These are phyloP conservation scores for Sceliomorpha sp. DNA, from an alignment of 2,888 invertebrate genomes.

Conservation along the genomic window DNA sequence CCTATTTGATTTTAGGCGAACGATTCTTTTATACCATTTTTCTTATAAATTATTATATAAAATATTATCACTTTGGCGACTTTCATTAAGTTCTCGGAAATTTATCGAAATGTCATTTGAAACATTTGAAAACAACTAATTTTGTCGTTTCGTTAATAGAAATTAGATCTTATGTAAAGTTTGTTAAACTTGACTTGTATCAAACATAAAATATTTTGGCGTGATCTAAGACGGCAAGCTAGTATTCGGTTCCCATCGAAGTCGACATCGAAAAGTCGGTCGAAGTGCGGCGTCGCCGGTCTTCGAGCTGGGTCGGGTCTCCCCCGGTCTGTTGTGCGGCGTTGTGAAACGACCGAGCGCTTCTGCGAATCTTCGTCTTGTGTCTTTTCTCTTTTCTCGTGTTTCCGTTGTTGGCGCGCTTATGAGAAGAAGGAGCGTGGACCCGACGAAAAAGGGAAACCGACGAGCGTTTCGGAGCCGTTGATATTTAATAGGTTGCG, in stretches of 20 bases:
- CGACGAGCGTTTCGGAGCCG: conserved; percentile 56
- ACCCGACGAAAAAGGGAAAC: conserved; percentile 54
- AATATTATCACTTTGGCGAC: no score
- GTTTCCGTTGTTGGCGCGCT: conserved; percentile 28
- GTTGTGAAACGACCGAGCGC: conserved; percentile 49
- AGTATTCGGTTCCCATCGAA: conserved; percentile 39
- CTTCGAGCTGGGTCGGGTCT: no score
- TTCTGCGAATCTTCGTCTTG: conserved; percentile 45
- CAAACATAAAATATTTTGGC: conserved; percentile 41
- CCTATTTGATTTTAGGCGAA: no score
- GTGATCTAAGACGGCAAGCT: conserved; percentile 33
- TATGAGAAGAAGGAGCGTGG: background rate
- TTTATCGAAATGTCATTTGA: no score
- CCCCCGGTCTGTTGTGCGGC: conserved; percentile 2
- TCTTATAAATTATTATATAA: no score
- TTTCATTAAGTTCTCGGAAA: no score
- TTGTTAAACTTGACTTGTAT: no score
- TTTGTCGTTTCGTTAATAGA: conserved; percentile 12
- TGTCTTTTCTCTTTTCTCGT: conserved; percentile 55
- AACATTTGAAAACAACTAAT: no score
- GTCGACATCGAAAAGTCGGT: conserved; percentile 31
- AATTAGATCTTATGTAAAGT: no score
- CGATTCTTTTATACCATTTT: no score
- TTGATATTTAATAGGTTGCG: conserved; percentile 65
- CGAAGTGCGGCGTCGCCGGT: conserved; percentile 5